Conservation (phyloP, 2,888 invertebrate genomes). For the Aleiodes alternator region DNA sequence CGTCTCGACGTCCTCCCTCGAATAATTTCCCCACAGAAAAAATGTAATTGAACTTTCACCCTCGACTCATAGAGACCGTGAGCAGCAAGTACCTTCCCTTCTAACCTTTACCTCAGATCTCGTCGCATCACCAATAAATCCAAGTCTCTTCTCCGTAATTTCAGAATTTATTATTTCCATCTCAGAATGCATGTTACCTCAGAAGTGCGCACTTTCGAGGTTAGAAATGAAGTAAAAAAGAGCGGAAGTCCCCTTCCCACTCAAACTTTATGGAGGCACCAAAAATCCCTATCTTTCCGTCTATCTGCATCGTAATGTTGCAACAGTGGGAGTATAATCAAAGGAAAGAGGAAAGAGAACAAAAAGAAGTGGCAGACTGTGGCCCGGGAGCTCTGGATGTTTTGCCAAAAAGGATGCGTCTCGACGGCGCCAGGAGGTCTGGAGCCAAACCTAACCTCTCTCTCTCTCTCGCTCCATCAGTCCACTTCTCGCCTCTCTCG, state of each 20-base stretch:
- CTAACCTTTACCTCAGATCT: no score
- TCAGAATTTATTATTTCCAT: background rate
- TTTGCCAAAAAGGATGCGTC: slow-evolving; percentile 71
- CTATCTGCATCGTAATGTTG: slow-evolving; percentile 3
- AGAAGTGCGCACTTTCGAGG: background rate
- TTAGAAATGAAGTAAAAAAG: slow-evolving; percentile 36
- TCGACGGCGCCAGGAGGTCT: slow-evolving; percentile 73
- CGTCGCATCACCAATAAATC: no score
- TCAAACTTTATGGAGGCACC: slow-evolving; percentile 20
- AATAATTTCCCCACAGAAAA: no score
- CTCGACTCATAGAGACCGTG: no score
- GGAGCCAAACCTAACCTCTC: slow-evolving; percentile 63
- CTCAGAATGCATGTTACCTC: background rate
- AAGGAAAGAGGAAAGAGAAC: slow-evolving; percentile 63
- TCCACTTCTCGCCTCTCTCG: background rate
- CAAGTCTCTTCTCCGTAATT: background rate
- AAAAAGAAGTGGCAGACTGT: slow-evolving; percentile 52
- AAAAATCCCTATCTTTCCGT: background rate
- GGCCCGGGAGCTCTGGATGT: slow-evolving; percentile 64
- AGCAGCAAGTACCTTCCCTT: no score
- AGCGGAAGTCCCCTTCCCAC: slow-evolving; percentile 38
- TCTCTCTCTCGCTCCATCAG: background rate
- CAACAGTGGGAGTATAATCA: slow-evolving; percentile 55
- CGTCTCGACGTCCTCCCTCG: no score
- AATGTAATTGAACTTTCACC: no score